Evolutionary conservation across 2,888 invertebrate genomes (phyloP), one percentile per base, ranked within the genome.

Genomic region (Molorchus minor): DNA sequence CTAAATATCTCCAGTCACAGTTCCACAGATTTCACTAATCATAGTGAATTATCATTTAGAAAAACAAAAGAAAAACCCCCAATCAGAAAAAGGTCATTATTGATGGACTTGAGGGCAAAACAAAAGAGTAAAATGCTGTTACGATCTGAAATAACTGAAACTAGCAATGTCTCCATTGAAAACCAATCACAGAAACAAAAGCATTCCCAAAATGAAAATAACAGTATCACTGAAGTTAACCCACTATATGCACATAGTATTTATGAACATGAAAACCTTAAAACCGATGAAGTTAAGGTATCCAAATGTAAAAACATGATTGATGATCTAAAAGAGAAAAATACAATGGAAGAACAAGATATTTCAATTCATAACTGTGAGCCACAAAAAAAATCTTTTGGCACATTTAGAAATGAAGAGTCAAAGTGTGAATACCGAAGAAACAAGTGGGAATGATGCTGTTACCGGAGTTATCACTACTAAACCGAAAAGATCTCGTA

Each of bases 111-210:
- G 4, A 43, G 15, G 12, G 7, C 3, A 21, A 43, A 43, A 43
- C 43, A 21, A 15, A 49, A 49, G 21, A 49, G 38, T 2, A 15
- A 36, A 4, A 49, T 49, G 49, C n/a, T 49, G 15, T 12, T 49
- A 7, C 36, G 49, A 8, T 49, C 49, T 4, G 49, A 49, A 49
- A 8, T 49, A n/a, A 38, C 49, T 7, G 38, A 49, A 5, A 20
- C 16, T 20, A 49, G 29, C 10, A 49, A 3, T 8, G 16, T 1
- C n/a, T n/a, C n/a, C 3, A 36, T 10, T 25, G 13, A 20, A 8
- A 8, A 17, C 8, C 20, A 15, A 16, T 36, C 20, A 5, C 13
- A 36, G 15, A 21, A 2, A 19, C 10, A 19, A 21, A 12, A 36
- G 21, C 15, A 2, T 35, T 33, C 8, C 1, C 38, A 16, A 36